phyloP scores from a whole-genome alignment of 2,888 invertebrate genomes.

The Protonemura montana region DNA sequence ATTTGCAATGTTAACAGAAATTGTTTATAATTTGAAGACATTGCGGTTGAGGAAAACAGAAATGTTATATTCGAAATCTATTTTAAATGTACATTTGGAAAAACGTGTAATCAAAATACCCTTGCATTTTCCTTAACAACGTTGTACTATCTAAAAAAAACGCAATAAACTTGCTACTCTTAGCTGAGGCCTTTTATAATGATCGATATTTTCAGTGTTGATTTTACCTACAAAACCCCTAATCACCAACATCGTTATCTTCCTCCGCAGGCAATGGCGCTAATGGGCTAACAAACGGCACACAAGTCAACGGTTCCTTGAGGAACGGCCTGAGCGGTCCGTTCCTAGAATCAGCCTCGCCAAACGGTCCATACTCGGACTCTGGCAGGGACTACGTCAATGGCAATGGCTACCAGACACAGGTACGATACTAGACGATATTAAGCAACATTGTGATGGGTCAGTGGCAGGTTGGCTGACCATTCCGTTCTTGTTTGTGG shows the following conservation, averaged over 20 bases:
- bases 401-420: slow-evolving; percentile 55
- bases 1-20: too few species aligned
- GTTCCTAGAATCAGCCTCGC: slow-evolving; percentile 58
- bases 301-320: slow-evolving; percentile 57
- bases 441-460: not conserved
- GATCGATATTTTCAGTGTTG: too few species aligned
- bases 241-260: not conserved
- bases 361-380: slow-evolving; percentile 57
- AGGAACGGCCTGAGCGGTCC: slow-evolving; percentile 58
- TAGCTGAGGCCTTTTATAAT: too few species aligned
- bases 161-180: not conserved
- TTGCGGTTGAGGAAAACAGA: too few species aligned
- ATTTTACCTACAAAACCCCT: not conserved
- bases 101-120: too few species aligned
- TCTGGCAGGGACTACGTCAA: slow-evolving; percentile 62
- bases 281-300: slow-evolving; percentile 58
- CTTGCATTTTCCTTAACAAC: too few species aligned
- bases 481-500: too few species aligned
- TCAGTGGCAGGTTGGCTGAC: too few species aligned
- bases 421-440: slow-evolving; percentile 53
- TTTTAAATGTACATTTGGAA: too few species aligned
- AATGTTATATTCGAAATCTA: too few species aligned
- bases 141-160: not conserved
- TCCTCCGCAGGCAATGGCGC: slow-evolving; percentile 37
- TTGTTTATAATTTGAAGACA: too few species aligned